These are phyloP conservation scores for Pterophyllum scalare DNA, from an alignment of 2,113 vertebrate species.

Conservation along the genomic window DNA sequence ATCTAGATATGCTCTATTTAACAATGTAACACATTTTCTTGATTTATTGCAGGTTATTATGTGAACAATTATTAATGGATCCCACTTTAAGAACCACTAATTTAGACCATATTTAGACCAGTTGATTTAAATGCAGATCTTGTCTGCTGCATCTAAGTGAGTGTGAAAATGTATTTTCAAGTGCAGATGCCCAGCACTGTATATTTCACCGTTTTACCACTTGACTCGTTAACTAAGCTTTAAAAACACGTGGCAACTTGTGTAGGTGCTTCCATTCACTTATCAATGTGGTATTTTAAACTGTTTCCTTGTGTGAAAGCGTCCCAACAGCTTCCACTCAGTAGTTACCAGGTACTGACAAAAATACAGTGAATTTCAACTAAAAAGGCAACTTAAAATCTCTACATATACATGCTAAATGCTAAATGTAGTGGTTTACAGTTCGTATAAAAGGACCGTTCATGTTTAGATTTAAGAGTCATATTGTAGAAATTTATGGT, in stretches of 20 bases:
- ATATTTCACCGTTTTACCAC: neutral
- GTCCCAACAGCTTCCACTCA: neutral
- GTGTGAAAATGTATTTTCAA: neutral
- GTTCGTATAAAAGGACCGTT: neutral
- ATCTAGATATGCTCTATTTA: neutral
- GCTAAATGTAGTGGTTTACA: neutral
- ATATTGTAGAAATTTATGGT: constrained; percentile 3
- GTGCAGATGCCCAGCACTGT: too few relatives aligned
- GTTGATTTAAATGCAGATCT: neutral
- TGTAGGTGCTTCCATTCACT: neutral
- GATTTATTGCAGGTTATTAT: neutral
- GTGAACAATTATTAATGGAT: neutral
- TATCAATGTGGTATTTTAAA: too few relatives aligned
- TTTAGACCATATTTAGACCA: neutral
- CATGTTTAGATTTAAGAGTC: constrained; percentile 32
- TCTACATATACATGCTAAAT: neutral
- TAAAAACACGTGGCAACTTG: neutral
- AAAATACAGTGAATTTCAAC: neutral
- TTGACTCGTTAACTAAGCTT: neutral
- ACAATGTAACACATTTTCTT: neutral
- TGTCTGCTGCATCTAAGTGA: neutral
- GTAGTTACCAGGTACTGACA: neutral
- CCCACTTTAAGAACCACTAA: neutral
- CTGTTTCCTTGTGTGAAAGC: neutral
- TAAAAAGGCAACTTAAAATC: neutral